Evolutionary conservation across 2,888 invertebrate species (phyloP), one percentile per base, ranked within the genome.

Genomic region (Candidula unifasciata): DNA sequence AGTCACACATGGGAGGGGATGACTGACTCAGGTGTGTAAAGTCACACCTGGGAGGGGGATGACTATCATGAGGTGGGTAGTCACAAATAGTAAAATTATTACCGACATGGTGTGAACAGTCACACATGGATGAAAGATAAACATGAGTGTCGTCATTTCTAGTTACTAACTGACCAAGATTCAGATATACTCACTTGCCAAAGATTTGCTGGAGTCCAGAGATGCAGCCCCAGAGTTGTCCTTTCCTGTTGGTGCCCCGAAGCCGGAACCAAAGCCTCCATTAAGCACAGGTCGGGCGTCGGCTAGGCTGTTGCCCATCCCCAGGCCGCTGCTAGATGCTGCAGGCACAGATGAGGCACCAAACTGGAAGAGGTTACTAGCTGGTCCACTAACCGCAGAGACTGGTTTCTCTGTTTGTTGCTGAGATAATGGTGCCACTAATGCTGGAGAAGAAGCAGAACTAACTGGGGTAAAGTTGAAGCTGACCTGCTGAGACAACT

Each of bases 341-440:
- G 68, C 33, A 21, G 37, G 30, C 27, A 24, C 52, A n/a, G 73
- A 60, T 1, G 85, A 33, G 18, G 66, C 73, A 54, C 86, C 86
- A 82, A 86, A 86, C 82, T 84, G 81, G 66, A 86, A 83, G 37
- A 54, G 64, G 64, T n/a, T 60, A 33, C 35, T 80, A 27, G 66
- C 33, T 24, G 80, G 33, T 35, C 57, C 33, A 2, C 44, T 30
- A 21, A 37, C 69, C 27, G 21, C 8, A 66, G 60, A 64, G 24
- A 35, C 44, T 0, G 76, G 10, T 3, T 68, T 64, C 52, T 84
- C 85, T 64, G 27, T 8, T 13, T 6, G 2, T n/a, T 73, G 73
- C 54, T 76, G 76, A 16, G 78, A 35, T 60, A 64, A 18, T 64
- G 52, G 24, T 57, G 35, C 18, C 21, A 44, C 66, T 8, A 79